These are phyloP conservation scores for Myotis daubentonii DNA, from an alignment of 2,797 vertebrate species.

Conservation along the genomic window DNA sequence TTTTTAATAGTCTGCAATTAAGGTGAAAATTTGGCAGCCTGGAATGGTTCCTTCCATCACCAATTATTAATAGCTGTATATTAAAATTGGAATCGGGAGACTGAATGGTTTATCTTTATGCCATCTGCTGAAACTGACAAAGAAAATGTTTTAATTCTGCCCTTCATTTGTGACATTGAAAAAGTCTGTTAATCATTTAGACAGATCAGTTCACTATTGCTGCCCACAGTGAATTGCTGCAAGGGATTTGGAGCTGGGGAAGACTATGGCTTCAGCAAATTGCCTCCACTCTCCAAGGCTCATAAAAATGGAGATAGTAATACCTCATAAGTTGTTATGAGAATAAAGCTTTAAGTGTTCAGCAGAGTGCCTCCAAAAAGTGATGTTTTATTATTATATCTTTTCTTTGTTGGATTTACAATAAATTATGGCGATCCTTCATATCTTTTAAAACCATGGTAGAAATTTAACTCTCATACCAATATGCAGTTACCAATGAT, in stretches of 20 bases:
- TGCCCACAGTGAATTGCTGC: not conserved
- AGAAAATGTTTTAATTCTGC: not conserved
- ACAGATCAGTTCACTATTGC: not conserved
- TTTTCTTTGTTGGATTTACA: constrained; percentile 21
- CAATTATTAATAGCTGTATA: constrained; percentile 9
- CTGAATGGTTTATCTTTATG: not conserved
- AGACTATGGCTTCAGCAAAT: constrained; percentile 23
- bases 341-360: constrained; percentile 23
- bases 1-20: constrained; percentile 33
- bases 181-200: constrained; percentile 15
- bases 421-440: not conserved
- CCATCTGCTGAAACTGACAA: not conserved
- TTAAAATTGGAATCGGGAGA: not conserved
- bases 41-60: constrained; percentile 3
- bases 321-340: not conserved
- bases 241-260: not conserved
- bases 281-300: not conserved
- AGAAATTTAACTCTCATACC: not conserved
- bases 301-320: constrained; percentile 41
- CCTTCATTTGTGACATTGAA: not conserved
- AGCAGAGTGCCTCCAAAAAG: not conserved
- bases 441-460: not conserved
- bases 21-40: not conserved
- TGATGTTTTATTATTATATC: not conserved
- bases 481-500: not conserved